These are phyloP conservation scores for Scomber japonicus DNA, from an alignment of 2,113 vertebrate species.

Conservation along the genomic window DNA sequence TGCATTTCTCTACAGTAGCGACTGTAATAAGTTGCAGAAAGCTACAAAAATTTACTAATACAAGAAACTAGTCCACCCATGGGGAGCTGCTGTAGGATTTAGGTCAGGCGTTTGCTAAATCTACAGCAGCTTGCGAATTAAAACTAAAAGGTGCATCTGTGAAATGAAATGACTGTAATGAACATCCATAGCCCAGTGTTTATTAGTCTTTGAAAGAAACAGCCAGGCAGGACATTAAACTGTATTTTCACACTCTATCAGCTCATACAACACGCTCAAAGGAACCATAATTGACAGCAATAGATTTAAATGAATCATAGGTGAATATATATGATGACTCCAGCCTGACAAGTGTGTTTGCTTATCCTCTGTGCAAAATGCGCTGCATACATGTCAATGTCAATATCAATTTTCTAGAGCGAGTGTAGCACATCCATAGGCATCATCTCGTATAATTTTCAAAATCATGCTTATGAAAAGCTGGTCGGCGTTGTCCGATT, in stretches of 20 bases:
- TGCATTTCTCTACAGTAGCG: slow-evolving; percentile 64
- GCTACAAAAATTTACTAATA: slow-evolving; percentile 33
- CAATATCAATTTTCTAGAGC: slow-evolving; percentile 15
- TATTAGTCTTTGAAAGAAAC: slow-evolving; percentile 54
- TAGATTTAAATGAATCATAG: slow-evolving; percentile 62
- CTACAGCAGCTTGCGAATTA: slow-evolving; percentile 52
- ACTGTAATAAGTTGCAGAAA: slow-evolving; percentile 66
- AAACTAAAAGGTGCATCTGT: slow-evolving; percentile 55
- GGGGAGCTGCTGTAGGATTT: slow-evolving; percentile 62
- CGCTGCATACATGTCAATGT: slow-evolving; percentile 34
- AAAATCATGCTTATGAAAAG: slow-evolving; percentile 40
- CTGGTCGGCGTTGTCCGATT: slow-evolving; percentile 27
- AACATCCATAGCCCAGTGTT: slow-evolving; percentile 43
- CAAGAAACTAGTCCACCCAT: slow-evolving; percentile 68
- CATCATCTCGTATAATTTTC: slow-evolving; percentile 19
- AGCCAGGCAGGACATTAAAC: slow-evolving; percentile 52
- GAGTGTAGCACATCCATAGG: slow-evolving; percentile 23
- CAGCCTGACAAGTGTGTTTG: slow-evolving; percentile 61
- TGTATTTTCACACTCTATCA: slow-evolving; percentile 67
- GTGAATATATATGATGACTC: slow-evolving; percentile 48
- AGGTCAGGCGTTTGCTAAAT: slow-evolving; percentile 72
- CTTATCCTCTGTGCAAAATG: slow-evolving; percentile 57
- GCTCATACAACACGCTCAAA: slow-evolving; percentile 29
- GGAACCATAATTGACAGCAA: slow-evolving; percentile 55
- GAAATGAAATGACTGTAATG: slow-evolving; percentile 49